Conservation (phyloP, 2,888 invertebrate genomes). For the Dryomyza anilis region DNA sequence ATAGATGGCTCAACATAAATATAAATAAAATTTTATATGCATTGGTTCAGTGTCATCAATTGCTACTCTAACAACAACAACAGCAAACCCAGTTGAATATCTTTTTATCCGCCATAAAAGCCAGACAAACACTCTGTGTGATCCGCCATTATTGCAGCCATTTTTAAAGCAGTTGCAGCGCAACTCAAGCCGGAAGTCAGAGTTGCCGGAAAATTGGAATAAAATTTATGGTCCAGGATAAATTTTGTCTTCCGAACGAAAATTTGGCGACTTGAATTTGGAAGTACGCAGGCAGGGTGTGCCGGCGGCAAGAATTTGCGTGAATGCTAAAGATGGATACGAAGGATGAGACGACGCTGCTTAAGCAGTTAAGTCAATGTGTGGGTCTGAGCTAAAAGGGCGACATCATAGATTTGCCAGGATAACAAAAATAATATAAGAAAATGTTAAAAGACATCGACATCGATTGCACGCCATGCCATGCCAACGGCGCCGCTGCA, state of each 20-base stretch:
- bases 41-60: too few species aligned
- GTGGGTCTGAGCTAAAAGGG: background rate
- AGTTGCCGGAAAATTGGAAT: slow-evolving; percentile 38
- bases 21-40: too few species aligned
- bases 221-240: slow-evolving; percentile 45
- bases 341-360: background rate
- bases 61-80: too few species aligned
- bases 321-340: too few species aligned
- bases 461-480: slow-evolving; percentile 6
- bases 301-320: background rate
- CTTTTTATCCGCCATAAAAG: too few species aligned
- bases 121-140: background rate
- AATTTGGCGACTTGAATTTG: background rate
- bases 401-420: background rate
- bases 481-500: background rate
- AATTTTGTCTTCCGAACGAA: slow-evolving; percentile 38
- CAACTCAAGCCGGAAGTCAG: slow-evolving; percentile 16
- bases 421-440: slow-evolving; percentile 7
- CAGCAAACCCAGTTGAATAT: too few species aligned
- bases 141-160: slow-evolving; percentile 2
- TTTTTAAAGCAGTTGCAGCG: slow-evolving; percentile 5
- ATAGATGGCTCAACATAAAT: too few species aligned
- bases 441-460: slow-evolving; percentile 28
- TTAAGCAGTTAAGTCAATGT: too few species aligned
- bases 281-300: background rate